phyloP scores from a whole-genome alignment of 2,888 invertebrate genomes.

The Tanaodytes sp. region DNA sequence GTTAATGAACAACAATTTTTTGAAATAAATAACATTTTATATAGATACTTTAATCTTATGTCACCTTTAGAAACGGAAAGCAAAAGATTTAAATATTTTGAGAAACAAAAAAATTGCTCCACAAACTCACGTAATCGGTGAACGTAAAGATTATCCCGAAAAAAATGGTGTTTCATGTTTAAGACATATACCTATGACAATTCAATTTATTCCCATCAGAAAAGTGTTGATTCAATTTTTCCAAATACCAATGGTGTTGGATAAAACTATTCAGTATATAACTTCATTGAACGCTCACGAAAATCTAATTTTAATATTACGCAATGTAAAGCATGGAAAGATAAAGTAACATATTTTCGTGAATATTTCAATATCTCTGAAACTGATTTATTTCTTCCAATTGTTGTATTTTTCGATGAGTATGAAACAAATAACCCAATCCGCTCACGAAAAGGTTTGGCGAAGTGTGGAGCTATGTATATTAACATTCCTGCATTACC shows the following conservation, averaged over 20 bases:
- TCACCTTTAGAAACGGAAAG: slow-evolving; percentile 13
- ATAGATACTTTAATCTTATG: not conserved
- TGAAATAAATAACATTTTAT: not conserved
- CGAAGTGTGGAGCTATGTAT: slow-evolving; percentile 12
- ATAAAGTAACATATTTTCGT: slow-evolving; percentile 10
- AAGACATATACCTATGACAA: slow-evolving; percentile 12
- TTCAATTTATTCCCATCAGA: slow-evolving; percentile 19
- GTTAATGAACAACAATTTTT: no score
- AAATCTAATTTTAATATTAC: slow-evolving; percentile 14
- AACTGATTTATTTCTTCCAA: slow-evolving; percentile 15
- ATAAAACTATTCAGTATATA: slow-evolving; percentile 16
- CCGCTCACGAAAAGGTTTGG: slow-evolving; percentile 24
- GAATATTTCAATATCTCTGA: slow-evolving; percentile 5
- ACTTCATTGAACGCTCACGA: no score
- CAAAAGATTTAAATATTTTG: slow-evolving; percentile 17
- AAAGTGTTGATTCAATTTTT: slow-evolving; percentile 21
- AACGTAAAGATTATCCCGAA: slow-evolving; percentile 11
- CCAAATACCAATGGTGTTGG: slow-evolving; percentile 11
- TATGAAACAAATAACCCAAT: slow-evolving; percentile 25
- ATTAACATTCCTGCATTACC: not conserved
- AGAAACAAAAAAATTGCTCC: slow-evolving; percentile 13
- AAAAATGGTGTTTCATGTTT: slow-evolving; percentile 12
- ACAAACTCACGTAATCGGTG: slow-evolving; percentile 14
- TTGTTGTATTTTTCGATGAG: slow-evolving; percentile 22
- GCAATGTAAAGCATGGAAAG: slow-evolving; percentile 17